A percentile compares a stretch with the other conserved stretches of the same genome.
Evolutionary conservation across 1,140 invertebrate species (phyloP).

Genomic region (Pseudomyrmex gracilis): DNA sequence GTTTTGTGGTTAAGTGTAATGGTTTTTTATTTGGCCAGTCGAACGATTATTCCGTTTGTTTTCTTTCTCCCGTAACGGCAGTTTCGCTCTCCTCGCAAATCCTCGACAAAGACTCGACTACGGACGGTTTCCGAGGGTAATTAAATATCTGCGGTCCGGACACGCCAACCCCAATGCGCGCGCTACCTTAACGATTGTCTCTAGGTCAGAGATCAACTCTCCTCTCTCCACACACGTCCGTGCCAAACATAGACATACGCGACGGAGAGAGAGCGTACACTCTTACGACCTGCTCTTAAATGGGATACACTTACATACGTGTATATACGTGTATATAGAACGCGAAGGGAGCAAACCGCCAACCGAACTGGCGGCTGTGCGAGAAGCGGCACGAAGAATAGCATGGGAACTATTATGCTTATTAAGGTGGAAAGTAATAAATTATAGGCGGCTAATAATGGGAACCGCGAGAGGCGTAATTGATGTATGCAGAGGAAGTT

Average conservation of each 20-base stretch:
- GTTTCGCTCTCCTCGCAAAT: slow-evolving; percentile 1
- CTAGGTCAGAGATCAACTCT: slow-evolving; percentile 81
- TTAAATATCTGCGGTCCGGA: slow-evolving; percentile 80
- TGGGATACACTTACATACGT: slow-evolving; percentile 3
- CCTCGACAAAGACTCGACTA: neutral
- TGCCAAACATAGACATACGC: slow-evolving; percentile 38
- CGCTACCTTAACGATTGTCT: slow-evolving; percentile 85
- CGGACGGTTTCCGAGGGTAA: slow-evolving; percentile 75
- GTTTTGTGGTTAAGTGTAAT: no score
- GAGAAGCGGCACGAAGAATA: slow-evolving; percentile 72
- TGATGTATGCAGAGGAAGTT: slow-evolving; percentile 84
- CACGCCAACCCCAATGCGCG: slow-evolving; percentile 57
- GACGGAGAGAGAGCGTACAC: slow-evolving; percentile 1
- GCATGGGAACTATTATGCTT: slow-evolving; percentile 84
- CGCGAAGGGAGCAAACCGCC: slow-evolving; percentile 33
- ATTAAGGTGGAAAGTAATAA: slow-evolving; percentile 86
- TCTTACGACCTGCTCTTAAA: slow-evolving; percentile 43
- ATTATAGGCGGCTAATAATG: slow-evolving; percentile 80
- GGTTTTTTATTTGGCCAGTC: slow-evolving; percentile 36
- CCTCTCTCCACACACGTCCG: slow-evolving; percentile 43
- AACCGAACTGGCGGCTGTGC: slow-evolving; percentile 29
- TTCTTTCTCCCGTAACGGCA: neutral
- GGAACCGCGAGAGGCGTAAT: slow-evolving; percentile 76
- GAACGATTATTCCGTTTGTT: no score
- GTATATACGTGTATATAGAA: neutral